A percentile compares a stretch with the other conserved stretches of the same genome.
Evolutionary conservation across 2,113 vertebrate species (phyloP).

Genomic region (Dicentrarchus labrax): DNA sequence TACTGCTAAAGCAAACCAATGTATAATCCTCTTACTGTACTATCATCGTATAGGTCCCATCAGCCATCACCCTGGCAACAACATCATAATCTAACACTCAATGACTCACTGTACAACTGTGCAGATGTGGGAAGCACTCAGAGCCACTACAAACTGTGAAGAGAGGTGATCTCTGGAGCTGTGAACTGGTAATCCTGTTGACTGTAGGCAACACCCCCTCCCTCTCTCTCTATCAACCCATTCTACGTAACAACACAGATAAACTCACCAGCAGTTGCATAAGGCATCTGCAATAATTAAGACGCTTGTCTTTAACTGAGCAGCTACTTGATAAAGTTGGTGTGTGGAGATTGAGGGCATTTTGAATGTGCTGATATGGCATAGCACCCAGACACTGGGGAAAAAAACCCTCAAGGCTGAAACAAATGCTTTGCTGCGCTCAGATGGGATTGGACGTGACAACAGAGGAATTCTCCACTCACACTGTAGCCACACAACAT

Average conservation of each 20-base stretch:
- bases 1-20: slow-evolving; percentile 40
- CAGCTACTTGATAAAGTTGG: slow-evolving; percentile 45
- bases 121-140: slow-evolving; percentile 68
- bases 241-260: slow-evolving; percentile 29
- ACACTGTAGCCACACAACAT: slow-evolving; percentile 56
- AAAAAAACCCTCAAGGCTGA: slow-evolving; percentile 40
- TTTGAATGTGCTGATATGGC: slow-evolving; percentile 51
- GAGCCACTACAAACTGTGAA: slow-evolving; percentile 48
- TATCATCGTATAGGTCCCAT: slow-evolving; percentile 53
- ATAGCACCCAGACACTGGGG: slow-evolving; percentile 34
- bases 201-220: slow-evolving; percentile 34
- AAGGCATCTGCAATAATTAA: slow-evolving; percentile 41
- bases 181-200: slow-evolving; percentile 49
- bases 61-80: slow-evolving; percentile 69
- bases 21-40: slow-evolving; percentile 76
- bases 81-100: slow-evolving; percentile 53
- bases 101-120: slow-evolving; percentile 50
- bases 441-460: slow-evolving; percentile 65
- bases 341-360: slow-evolving; percentile 34
- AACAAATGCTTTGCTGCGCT: slow-evolving; percentile 55
- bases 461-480: slow-evolving; percentile 68
- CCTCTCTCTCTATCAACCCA: slow-evolving; percentile 20
- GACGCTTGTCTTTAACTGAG: slow-evolving; percentile 29
- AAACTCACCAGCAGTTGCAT: slow-evolving; percentile 45
- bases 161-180: slow-evolving; percentile 45